Base-by-base conservation (phyloP, 2,113 vertebrate genomes). In the Salvelinus fontinalis region DNA sequence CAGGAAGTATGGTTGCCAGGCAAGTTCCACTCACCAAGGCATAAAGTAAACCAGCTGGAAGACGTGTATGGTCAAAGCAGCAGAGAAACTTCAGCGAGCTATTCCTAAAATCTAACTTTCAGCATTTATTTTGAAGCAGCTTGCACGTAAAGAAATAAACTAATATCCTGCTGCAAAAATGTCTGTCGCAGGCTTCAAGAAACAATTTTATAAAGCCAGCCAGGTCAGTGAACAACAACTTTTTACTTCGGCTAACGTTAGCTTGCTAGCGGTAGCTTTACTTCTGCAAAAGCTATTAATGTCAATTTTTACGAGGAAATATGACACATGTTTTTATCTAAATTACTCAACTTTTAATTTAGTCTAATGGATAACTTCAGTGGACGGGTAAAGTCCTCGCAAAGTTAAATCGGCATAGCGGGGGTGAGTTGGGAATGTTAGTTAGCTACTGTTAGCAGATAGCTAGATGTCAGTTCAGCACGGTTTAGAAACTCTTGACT, bases 151-250 rank as follows among this genome's bases (percentile, higher is more conserved):
- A 22, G 8, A 7, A 54, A 51, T 24, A 9, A 29, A 31, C 59
- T n/a, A 26, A 65, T 2, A 26, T 9, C 34, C 49, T 54, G 31
- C 71, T 76, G 73, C 92, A 93, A 62, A 87, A 81, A 99, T 99
- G 97, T 99, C 97, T 49, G 96, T 98, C 71, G 96, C 97, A 20
- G 97, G 97, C 75, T 83, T 99, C 69, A 98, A 95, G 94, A 99
- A 99, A 75, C 97, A 99, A 83, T 95, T 99, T 91, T 97, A 98
- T 91, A 99, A 99, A 91, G 97, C 97, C 0, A 98, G 94, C 75
- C 97, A 98, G 97, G 97, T 97, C 88, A 92, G 89, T 65, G 27
- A 12, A 34, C 74, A 18, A 78, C 57, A 70, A 70, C 67, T 48
- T 13, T 48, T n/a, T 48, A 70, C 31, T 70, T 70, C 18, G 24